Evolutionary conservation across 1,140 invertebrate genomes (phyloP).

Genomic region (Capitella teleta): DNA sequence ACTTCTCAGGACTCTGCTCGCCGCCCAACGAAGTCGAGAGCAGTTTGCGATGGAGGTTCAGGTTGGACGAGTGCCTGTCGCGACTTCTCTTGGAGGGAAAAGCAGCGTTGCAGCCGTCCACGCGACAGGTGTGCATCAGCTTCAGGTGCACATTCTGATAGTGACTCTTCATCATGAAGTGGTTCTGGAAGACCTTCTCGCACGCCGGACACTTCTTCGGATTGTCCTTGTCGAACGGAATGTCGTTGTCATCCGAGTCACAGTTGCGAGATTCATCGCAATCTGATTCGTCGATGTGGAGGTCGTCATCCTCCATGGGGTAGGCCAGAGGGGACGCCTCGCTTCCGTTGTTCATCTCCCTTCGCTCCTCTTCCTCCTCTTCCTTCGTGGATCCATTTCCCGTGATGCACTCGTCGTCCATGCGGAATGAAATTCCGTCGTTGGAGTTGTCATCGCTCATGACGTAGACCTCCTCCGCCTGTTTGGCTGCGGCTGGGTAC

Average conservation of each 20-base stretch:
- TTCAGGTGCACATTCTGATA: constrained; percentile 93
- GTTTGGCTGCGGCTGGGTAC: too few relatives aligned
- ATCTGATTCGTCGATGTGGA: background rate
- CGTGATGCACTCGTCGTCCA: too few relatives aligned
- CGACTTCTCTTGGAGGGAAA: constrained; percentile 89
- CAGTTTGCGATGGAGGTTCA: constrained; percentile 63
- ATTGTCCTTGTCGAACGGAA: constrained; percentile 74
- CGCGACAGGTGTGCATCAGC: constrained; percentile 87
- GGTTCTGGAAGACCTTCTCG: constrained; percentile 86
- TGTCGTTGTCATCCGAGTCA: constrained; percentile 25
- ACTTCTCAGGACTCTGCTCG: too few relatives aligned
- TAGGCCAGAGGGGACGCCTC: background rate
- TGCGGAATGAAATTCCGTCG: too few relatives aligned
- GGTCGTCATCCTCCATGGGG: background rate
- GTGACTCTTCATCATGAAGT: constrained; percentile 88
- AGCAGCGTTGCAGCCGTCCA: constrained; percentile 89
- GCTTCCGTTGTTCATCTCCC: background rate
- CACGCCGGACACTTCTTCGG: constrained; percentile 79
- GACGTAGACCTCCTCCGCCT: too few relatives aligned
- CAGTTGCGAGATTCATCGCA: background rate
- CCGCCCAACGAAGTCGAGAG: constrained; percentile 18
- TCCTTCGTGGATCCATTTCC: too few relatives aligned
- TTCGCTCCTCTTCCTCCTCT: background rate
- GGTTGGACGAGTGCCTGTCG: constrained; percentile 83
- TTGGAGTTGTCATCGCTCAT: too few relatives aligned